Conservation (phyloP, 1,140 invertebrate species). For the Homarus americanus region DNA sequence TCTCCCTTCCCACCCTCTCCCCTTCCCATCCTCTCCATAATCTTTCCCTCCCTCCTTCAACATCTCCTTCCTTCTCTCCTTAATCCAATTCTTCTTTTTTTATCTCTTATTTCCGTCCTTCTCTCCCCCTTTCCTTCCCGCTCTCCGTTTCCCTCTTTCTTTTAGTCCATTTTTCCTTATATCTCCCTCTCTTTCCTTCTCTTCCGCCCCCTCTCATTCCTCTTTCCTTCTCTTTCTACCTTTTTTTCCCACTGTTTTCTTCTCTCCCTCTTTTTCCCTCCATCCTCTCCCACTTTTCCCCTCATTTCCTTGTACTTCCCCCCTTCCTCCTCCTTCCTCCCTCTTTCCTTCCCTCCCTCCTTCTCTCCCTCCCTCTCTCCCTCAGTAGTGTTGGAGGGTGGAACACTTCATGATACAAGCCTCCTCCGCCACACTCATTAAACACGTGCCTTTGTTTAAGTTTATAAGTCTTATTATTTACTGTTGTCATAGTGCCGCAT, state of each 20-base stretch:
- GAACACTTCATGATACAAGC: no score
- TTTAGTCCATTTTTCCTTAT: neutral
- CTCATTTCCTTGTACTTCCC: neutral
- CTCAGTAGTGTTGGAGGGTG: no score
- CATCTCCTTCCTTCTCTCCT: neutral
- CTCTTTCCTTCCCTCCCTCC: neutral
- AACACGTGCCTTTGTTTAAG: neutral
- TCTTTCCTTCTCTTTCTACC: neutral
- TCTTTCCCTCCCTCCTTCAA: neutral
- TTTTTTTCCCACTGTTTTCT: neutral
- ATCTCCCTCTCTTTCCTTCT: neutral
- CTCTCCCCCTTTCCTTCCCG: neutral
- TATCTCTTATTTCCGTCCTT: neutral
- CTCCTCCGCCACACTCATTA: neutral
- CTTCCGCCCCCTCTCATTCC: neutral
- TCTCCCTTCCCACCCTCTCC: neutral
- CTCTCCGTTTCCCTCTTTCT: neutral
- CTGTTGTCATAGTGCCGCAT: neutral
- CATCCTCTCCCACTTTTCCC: neutral
- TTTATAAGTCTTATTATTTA: neutral
- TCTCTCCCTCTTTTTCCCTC: neutral
- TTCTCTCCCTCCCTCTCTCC: neutral
- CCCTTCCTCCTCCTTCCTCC: neutral
- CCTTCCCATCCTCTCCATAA: neutral
- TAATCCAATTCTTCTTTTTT: neutral